Evolutionary conservation across 2,113 vertebrate species (phyloP).

Genomic region (Tachysurus vachellii): DNA sequence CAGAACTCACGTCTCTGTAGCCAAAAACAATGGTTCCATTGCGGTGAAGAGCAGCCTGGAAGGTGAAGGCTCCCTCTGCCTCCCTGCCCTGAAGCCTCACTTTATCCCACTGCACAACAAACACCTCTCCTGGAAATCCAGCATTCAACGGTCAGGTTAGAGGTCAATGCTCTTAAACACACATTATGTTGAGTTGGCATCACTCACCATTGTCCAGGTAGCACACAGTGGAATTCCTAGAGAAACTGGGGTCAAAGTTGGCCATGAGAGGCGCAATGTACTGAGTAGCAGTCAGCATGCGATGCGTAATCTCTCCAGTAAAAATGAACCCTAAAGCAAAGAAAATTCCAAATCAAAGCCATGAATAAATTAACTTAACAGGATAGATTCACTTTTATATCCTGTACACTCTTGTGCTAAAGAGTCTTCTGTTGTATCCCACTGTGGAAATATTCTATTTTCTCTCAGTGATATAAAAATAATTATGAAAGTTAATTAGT

Average conservation of each 20-base stretch:
- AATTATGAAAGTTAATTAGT: slow-evolving; percentile 40
- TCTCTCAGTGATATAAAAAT: slow-evolving; percentile 19
- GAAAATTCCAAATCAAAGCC: slow-evolving; percentile 19
- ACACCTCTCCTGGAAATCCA: slow-evolving; percentile 78
- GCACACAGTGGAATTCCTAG: slow-evolving; percentile 84
- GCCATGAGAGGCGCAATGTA: slow-evolving; percentile 96
- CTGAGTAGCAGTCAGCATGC: slow-evolving; percentile 95
- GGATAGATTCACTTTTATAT: background rate
- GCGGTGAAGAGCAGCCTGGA: slow-evolving; percentile 84
- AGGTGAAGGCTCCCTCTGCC: slow-evolving; percentile 85
- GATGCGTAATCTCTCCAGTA: slow-evolving; percentile 87
- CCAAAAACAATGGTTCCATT: slow-evolving; percentile 85
- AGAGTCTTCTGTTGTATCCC: slow-evolving; percentile 20
- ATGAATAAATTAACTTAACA: background rate
- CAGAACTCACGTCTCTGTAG: slow-evolving; percentile 85
- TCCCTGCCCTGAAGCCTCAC: slow-evolving; percentile 86
- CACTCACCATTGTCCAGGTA: slow-evolving; percentile 90
- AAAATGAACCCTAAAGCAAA: slow-evolving; percentile 85
- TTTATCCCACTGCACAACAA: slow-evolving; percentile 92
- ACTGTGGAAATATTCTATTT: slow-evolving; percentile 9
- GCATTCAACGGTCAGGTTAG: slow-evolving; percentile 8
- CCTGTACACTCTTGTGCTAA: background rate
- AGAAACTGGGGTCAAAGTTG: slow-evolving; percentile 96
- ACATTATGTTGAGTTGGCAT: background rate
- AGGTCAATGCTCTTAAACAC: background rate